Evolutionary conservation across 23 tunicate species (phyloP).

Genomic region (Trididemnum clinides): DNA sequence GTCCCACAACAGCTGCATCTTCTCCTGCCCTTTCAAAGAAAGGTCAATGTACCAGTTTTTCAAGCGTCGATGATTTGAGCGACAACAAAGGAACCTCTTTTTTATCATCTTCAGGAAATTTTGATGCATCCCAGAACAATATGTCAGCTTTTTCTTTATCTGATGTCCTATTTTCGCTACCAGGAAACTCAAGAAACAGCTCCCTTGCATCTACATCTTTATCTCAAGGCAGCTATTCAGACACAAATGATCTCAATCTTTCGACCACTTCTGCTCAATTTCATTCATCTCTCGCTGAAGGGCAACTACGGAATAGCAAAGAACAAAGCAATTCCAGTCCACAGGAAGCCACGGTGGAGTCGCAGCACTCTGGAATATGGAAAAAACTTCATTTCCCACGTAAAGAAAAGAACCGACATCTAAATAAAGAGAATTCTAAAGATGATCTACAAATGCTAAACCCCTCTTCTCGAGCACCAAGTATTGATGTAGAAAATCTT

Average conservation of each 20-base stretch:
- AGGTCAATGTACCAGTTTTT: not conserved
- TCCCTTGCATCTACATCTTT: not conserved
- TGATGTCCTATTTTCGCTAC: not conserved
- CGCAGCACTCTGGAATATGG: not conserved
- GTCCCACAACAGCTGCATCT: not conserved
- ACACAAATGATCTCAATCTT: not conserved
- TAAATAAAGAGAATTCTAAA: not conserved
- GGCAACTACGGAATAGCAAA: not conserved
- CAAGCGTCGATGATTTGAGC: not conserved
- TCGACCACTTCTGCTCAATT: conserved; percentile 10
- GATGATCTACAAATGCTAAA: not conserved
- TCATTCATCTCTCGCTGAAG: not conserved
- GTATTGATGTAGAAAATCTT: not conserved
- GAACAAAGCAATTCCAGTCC: not conserved
- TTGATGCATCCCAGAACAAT: not conserved
- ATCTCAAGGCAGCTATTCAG: not conserved
- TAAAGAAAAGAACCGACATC: not conserved
- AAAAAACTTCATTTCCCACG: not conserved
- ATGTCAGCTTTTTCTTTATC: not conserved
- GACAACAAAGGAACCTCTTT: not conserved
- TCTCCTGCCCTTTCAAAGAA: not conserved
- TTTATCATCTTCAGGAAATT: not conserved
- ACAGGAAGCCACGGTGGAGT: not conserved
- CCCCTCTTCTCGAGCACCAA: not conserved
- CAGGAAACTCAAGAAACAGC: not conserved